phyloP scores from a whole-genome alignment of 1,140 invertebrate genomes.

The Drosophila elegans region DNA sequence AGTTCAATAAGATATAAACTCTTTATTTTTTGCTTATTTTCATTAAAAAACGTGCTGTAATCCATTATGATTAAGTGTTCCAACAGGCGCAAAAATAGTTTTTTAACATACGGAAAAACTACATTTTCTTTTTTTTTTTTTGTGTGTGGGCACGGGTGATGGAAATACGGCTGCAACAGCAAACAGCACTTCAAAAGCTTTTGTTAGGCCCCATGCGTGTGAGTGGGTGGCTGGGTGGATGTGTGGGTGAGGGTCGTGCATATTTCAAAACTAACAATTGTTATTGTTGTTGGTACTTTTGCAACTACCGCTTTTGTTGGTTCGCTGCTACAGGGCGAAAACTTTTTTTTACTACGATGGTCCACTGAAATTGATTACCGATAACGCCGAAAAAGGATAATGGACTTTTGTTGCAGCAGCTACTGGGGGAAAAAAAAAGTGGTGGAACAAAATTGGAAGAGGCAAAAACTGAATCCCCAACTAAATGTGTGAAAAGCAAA shows the following conservation, averaged over 20 bases:
- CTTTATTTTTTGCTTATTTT: too few species aligned
- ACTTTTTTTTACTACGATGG: constrained; percentile 37
- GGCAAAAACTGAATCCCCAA: constrained; percentile 43
- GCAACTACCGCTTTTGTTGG: constrained; percentile 52
- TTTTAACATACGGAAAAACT: neutral
- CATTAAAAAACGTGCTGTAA: too few species aligned
- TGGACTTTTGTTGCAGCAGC: constrained; percentile 77
- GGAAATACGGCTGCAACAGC: constrained; percentile 38
- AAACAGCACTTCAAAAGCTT: constrained; percentile 70
- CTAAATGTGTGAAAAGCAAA: constrained; percentile 57
- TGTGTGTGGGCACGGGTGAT: neutral
- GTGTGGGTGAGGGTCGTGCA: constrained; percentile 48
- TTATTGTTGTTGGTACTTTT: constrained; percentile 37
- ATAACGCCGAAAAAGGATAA: constrained; percentile 80
- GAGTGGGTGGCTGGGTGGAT: neutral
- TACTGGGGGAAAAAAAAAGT: constrained; percentile 29
- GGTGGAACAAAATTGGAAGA: neutral
- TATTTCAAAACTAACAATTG: constrained; percentile 80
- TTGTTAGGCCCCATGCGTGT: constrained; percentile 52
- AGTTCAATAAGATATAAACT: too few species aligned
- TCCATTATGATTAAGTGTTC: too few species aligned
- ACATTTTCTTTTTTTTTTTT: neutral
- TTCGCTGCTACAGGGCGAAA: constrained; percentile 45
- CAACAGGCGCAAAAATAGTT: too few species aligned
- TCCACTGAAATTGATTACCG: constrained; percentile 81